Percentiles rank a stretch among this genome's conserved stretches.
These are phyloP conservation scores for Oceanites oceanicus DNA, from an alignment of 2,113 vertebrate genomes.

Conservation along the genomic window DNA sequence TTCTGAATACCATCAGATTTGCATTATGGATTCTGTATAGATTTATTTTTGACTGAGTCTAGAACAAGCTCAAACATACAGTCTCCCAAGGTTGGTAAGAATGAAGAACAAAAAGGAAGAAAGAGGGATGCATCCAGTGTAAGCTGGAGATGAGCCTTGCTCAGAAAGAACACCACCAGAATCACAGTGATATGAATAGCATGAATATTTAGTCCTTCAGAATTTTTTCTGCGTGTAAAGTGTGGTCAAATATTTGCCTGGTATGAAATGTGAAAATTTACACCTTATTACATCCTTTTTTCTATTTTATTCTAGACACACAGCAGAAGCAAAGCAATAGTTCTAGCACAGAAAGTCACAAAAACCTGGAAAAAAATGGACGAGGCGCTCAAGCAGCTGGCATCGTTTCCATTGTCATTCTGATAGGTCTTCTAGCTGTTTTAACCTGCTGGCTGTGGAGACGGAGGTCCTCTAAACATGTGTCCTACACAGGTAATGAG, in stretches of 20 bases:
- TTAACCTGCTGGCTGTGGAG: constrained; percentile 1
- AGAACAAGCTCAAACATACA: not conserved
- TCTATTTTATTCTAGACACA: not conserved
- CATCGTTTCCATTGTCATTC: not conserved
- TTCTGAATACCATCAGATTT: not conserved
- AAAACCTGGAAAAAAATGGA: not conserved
- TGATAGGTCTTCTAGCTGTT: not conserved
- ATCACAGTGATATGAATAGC: not conserved
- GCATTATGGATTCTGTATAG: not conserved
- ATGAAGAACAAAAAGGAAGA: not conserved
- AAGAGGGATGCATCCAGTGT: not conserved
- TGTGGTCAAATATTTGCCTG: not conserved
- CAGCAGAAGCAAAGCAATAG: not conserved
- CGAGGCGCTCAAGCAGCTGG: constrained; percentile 29
- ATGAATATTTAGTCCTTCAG: not conserved
- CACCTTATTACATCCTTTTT: not conserved
- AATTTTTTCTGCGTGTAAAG: not conserved
- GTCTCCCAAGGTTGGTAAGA: not conserved
- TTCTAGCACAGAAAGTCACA: not conserved
- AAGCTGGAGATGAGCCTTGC: not conserved
- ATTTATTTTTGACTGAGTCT: not conserved
- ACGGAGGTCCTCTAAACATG: not conserved
- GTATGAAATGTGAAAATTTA: not conserved
- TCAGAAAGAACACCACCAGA: not conserved
- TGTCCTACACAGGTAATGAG: constrained; percentile 41